Conservation (phyloP, 2,113 vertebrate genomes). For the Colistium nudipinnis region DNA sequence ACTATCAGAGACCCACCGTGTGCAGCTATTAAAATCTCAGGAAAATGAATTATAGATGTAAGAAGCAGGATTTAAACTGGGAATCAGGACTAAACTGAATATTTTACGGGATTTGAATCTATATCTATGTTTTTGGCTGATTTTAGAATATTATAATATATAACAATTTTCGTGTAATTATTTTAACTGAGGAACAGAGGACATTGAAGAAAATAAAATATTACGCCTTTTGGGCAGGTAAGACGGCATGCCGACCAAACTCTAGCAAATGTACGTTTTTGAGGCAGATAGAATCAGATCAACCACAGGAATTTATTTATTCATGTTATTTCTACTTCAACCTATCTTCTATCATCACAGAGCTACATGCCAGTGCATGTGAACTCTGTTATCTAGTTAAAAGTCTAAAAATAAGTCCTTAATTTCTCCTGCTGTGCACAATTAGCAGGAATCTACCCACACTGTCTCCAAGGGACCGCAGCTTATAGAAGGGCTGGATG, state of each 20-base stretch:
- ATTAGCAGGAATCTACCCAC: conserved; percentile 83
- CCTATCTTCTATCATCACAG: background rate
- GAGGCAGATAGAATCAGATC: too few species aligned
- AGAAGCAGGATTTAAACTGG: background rate
- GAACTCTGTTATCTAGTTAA: conserved; percentile 22
- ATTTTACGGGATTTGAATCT: background rate
- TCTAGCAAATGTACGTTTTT: background rate
- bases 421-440: conserved; percentile 18
- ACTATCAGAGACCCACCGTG: background rate
- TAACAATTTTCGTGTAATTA: too few species aligned
- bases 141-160: too few species aligned
- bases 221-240: background rate
- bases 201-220: too few species aligned
- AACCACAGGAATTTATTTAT: too few species aligned
- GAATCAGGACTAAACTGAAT: background rate
- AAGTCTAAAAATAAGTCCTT: conserved; percentile 44
- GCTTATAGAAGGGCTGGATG: conserved; percentile 98
- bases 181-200: too few species aligned
- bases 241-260: background rate
- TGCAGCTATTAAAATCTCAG: background rate
- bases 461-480: conserved; percentile 97
- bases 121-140: background rate
- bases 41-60: background rate
- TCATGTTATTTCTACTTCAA: too few species aligned
- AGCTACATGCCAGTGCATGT: background rate